These are phyloP conservation scores for Nyctereutes procyonoides DNA, from an alignment of 2,113 vertebrate species.

Conservation along the genomic window DNA sequence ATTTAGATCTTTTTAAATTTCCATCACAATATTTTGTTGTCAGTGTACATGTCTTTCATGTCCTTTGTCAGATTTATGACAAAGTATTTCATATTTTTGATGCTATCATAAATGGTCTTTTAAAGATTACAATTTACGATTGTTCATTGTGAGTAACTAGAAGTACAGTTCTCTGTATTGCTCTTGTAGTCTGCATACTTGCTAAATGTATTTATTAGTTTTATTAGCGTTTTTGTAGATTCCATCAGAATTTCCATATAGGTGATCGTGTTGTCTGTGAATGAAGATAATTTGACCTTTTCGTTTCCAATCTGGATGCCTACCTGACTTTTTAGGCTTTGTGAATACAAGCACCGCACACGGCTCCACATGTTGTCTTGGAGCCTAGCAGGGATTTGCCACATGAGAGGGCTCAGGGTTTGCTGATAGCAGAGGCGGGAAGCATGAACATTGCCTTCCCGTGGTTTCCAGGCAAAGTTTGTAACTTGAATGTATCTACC, in stretches of 20 bases:
- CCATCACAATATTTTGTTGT: neutral
- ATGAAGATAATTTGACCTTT: neutral
- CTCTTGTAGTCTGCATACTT: neutral
- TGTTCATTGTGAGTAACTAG: neutral
- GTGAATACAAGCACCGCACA: accelerated
- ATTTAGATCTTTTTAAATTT: neutral
- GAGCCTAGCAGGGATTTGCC: no score
- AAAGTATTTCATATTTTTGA: neutral
- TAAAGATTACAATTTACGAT: neutral
- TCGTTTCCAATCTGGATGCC: neutral
- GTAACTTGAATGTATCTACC: neutral
- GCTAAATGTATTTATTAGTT: neutral
- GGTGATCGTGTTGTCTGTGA: neutral
- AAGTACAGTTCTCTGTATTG: neutral
- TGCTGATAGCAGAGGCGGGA: neutral
- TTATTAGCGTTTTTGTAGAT: neutral
- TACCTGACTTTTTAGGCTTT: neutral
- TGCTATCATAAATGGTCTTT: neutral
- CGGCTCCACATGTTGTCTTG: no score
- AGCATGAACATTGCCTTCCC: neutral
- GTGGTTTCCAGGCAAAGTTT: neutral
- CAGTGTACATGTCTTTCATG: neutral
- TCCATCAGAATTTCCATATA: neutral
- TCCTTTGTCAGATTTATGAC: neutral
- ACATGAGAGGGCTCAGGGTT: neutral